Evolutionary conservation across 2,888 invertebrate species (phyloP).

Genomic region (Pristionchus maxplancki): DNA sequence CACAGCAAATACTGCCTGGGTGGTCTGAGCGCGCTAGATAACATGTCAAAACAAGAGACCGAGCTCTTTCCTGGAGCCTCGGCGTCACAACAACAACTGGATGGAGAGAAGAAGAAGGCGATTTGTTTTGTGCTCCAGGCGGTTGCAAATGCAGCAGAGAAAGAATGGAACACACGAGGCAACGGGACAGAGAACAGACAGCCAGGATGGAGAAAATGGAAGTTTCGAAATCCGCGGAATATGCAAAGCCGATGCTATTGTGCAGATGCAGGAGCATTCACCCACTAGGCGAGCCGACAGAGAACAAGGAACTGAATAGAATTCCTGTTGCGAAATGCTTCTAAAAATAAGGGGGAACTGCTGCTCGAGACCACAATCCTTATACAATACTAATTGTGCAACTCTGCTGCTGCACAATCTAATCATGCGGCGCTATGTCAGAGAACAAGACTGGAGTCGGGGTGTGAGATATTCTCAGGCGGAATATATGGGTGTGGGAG

Average conservation of each 20-base stretch:
- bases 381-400: no score
- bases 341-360: no score
- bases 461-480: no score
- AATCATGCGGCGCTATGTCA: no score
- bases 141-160: neutral
- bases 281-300: neutral
- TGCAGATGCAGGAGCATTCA: neutral
- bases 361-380: no score
- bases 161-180: neutral
- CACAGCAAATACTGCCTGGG: neutral
- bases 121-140: neutral
- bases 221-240: neutral
- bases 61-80: constrained; percentile 4
- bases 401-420: no score
- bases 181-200: neutral
- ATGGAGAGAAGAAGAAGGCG: neutral
- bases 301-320: neutral
- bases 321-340: no score
- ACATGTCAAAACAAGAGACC: neutral
- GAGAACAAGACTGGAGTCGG: no score
- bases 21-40: neutral
- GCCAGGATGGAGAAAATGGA: neutral
- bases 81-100: neutral
- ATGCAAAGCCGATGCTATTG: neutral
- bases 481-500: no score